Evolutionary conservation across 30 jellyfish, hydroid and myxozoan species (phyloP).

Genomic region (Turritopsis dohrnii): DNA sequence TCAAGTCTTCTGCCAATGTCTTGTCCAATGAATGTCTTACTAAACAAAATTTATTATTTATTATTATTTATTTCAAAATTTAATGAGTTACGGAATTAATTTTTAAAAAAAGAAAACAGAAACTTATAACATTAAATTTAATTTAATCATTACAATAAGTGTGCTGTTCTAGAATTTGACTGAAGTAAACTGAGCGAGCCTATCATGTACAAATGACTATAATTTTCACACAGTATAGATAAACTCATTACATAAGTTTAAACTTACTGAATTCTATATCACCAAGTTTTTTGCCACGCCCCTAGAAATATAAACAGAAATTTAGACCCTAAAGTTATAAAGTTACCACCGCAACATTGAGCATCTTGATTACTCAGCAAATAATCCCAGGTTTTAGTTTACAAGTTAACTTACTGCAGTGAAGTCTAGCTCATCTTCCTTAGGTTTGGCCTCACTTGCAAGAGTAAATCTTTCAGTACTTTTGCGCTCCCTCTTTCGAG

Average conservation of each 20-base stretch:
- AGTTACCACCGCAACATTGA: too few species aligned
- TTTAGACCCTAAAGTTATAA: background rate
- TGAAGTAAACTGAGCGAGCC: too few species aligned
- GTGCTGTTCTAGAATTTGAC: too few species aligned
- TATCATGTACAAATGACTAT: too few species aligned
- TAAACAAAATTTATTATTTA: background rate
- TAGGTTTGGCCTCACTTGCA: conserved; percentile 26
- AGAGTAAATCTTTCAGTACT: conserved; percentile 45
- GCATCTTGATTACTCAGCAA: background rate
- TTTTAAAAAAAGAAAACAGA: too few species aligned
- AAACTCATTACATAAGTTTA: too few species aligned
- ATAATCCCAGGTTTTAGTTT: background rate
- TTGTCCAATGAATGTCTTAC: conserved; percentile 51
- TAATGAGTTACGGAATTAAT: too few species aligned
- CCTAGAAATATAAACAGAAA: conserved; percentile 30
- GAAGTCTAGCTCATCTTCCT: conserved; percentile 51
- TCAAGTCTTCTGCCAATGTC: conserved; percentile 52
- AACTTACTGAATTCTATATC: conserved; percentile 57
- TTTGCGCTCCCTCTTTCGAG: conserved; percentile 61
- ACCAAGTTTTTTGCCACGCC: conserved; percentile 64
- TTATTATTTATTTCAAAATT: background rate
- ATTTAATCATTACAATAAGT: too few species aligned
- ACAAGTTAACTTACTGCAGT: conserved; percentile 29
- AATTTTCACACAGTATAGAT: too few species aligned
- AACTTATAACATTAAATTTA: too few species aligned